phyloP scores from a whole-genome alignment of 1,140 invertebrate species.

The Gryon sp. region DNA sequence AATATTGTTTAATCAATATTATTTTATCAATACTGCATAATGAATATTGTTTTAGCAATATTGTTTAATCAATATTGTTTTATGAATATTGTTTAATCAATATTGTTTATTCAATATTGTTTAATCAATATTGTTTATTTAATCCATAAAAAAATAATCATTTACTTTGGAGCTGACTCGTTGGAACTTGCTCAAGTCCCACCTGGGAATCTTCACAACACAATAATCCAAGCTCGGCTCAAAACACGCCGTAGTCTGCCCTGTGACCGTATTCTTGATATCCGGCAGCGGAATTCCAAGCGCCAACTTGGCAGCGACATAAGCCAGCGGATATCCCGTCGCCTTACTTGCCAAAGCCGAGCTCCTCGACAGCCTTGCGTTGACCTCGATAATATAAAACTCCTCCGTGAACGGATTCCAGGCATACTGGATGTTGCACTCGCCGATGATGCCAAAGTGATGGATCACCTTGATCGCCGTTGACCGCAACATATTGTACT shows the following conservation, averaged over 20 bases:
- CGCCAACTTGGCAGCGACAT: conserved; percentile 98
- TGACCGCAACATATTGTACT: conserved; percentile 96
- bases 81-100: too few relatives aligned
- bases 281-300: conserved; percentile 92
- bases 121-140: too few relatives aligned
- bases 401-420: conserved; percentile 95
- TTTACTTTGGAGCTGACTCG: conserved; percentile 93
- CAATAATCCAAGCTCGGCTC: conserved; percentile 99
- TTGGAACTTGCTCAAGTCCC: conserved; percentile 98
- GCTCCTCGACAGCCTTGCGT: conserved; percentile 97
- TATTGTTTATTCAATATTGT: too few relatives aligned
- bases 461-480: conserved; percentile 98
- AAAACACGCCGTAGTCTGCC: conserved; percentile 98
- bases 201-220: conserved; percentile 98
- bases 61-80: too few relatives aligned
- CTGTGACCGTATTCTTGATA: conserved; percentile 97
- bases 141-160: too few relatives aligned
- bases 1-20: too few relatives aligned
- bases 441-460: conserved; percentile 97
- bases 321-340: conserved; percentile 96
- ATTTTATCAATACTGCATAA: too few relatives aligned
- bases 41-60: too few relatives aligned
- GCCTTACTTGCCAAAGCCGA: conserved; percentile 98
- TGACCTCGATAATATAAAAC: conserved; percentile 97
- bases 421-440: conserved; percentile 99